These are phyloP conservation scores for Pipa parva DNA, from an alignment of 2,113 vertebrate species.

Conservation along the genomic window DNA sequence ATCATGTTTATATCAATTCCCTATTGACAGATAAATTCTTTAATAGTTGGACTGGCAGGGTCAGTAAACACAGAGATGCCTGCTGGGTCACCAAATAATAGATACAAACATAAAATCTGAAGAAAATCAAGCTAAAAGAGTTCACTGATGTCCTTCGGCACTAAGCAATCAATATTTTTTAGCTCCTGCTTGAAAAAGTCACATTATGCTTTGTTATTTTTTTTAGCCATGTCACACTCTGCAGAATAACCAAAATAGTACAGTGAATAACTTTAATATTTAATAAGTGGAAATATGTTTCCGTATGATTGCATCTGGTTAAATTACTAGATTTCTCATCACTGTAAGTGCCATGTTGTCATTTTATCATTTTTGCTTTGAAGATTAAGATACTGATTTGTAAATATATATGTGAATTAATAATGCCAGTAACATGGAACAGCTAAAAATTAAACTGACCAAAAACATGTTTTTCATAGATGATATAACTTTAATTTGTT, in stretches of 20 bases:
- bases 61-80: constrained; percentile 59
- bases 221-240: constrained; percentile 46
- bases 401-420: constrained; percentile 23
- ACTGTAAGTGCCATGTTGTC: constrained; percentile 45
- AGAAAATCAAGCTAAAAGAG: constrained; percentile 47
- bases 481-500: too few species aligned
- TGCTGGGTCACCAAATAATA: constrained; percentile 57
- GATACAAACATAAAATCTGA: constrained; percentile 53
- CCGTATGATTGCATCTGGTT: constrained; percentile 46
- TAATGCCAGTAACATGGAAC: background rate
- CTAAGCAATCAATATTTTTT: constrained; percentile 69
- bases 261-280: too few species aligned
- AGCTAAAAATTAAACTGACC: constrained; percentile 10
- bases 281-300: too few species aligned
- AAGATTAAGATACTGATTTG: constrained; percentile 35
- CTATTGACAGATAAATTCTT: constrained; percentile 81
- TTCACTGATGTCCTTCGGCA: constrained; percentile 63
- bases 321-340: constrained; percentile 46
- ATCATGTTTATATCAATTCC: constrained; percentile 80
- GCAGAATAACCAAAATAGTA: background rate
- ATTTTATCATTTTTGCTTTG: constrained; percentile 19
- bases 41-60: constrained; percentile 74
- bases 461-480: too few species aligned
- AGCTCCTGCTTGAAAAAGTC: constrained; percentile 61
- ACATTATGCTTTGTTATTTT: constrained; percentile 58